A percentile compares a stretch with the other conserved stretches of the same genome.
Evolutionary conservation across 2,113 vertebrate genomes (phyloP).

Genomic region (Cercocebus atys): DNA sequence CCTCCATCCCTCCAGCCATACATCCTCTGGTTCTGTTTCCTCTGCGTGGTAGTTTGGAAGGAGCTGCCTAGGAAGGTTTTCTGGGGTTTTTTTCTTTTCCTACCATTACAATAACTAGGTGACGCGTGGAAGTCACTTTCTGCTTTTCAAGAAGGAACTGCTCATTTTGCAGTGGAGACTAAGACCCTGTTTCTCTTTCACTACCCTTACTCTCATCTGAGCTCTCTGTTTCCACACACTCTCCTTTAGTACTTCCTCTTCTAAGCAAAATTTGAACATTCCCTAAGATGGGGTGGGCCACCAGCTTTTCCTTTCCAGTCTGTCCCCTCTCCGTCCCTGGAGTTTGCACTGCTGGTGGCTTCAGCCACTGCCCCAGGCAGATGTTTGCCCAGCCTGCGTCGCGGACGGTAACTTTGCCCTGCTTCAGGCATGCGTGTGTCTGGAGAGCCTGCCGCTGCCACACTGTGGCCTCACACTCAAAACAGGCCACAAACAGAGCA

Average conservation of each 20-base stretch:
- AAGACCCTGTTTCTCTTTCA: fast-evolving
- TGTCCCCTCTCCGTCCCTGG: background rate
- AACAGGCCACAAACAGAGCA: background rate
- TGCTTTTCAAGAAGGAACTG: background rate
- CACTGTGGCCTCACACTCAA: background rate
- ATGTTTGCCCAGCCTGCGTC: fast-evolving
- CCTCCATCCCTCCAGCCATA: background rate
- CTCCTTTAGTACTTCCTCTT: background rate
- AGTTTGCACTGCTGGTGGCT: background rate
- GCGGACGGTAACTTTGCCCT: fast-evolving
- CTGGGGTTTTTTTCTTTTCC: background rate
- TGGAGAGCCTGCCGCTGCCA: background rate
- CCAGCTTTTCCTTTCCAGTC: background rate
- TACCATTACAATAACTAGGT: background rate
- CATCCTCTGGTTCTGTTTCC: background rate
- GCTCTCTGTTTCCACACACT: background rate
- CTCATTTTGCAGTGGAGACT: background rate
- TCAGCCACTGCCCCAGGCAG: fast-evolving
- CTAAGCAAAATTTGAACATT: background rate
- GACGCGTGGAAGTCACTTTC: background rate
- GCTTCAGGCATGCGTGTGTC: fast-evolving
- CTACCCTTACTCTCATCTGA: fast-evolving
- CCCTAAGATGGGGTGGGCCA: fast-evolving
- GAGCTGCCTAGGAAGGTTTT: background rate
- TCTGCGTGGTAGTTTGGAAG: background rate